Conservation (phyloP, 2,113 vertebrate genomes). For the Melospiza georgiana region DNA sequence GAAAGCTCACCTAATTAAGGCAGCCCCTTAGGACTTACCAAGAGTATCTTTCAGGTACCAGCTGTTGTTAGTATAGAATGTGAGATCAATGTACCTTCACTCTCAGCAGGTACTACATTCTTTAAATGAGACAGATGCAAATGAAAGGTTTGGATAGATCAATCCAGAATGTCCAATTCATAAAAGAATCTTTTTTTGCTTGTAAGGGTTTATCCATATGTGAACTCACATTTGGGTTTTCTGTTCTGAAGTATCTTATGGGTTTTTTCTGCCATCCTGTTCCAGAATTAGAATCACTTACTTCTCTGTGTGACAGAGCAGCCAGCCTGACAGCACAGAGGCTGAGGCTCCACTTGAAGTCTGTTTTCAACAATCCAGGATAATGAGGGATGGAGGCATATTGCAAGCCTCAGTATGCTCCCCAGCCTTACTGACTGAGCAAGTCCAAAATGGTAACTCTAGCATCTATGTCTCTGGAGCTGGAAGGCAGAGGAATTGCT, state of each 20-base stretch:
- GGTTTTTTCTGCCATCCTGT: not conserved
- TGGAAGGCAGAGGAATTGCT: not conserved
- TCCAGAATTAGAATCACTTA: not conserved
- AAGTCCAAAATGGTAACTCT: not conserved
- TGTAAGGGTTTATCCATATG: not conserved
- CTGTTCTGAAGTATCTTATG: not conserved
- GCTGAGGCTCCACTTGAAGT: not conserved
- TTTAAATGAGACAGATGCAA: not conserved
- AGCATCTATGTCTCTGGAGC: not conserved
- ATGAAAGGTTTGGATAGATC: not conserved
- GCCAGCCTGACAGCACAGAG: not conserved
- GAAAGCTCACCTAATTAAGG: conserved; percentile 25
- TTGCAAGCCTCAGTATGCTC: not conserved
- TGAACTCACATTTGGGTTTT: not conserved
- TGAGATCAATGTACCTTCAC: not conserved
- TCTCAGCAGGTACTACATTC: not conserved
- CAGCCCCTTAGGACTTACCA: not conserved
- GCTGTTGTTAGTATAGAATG: not conserved
- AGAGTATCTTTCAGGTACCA: conserved; percentile 7
- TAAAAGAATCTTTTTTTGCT: not conserved
- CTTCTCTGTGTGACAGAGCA: not conserved
- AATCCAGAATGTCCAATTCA: not conserved
- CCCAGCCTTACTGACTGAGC: not conserved
- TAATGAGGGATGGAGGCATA: not conserved
- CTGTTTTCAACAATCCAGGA: not conserved